Evolutionary conservation across 2,888 invertebrate genomes (phyloP), one percentile per base, ranked within the genome.

Genomic region (Periphyllus acericola): DNA sequence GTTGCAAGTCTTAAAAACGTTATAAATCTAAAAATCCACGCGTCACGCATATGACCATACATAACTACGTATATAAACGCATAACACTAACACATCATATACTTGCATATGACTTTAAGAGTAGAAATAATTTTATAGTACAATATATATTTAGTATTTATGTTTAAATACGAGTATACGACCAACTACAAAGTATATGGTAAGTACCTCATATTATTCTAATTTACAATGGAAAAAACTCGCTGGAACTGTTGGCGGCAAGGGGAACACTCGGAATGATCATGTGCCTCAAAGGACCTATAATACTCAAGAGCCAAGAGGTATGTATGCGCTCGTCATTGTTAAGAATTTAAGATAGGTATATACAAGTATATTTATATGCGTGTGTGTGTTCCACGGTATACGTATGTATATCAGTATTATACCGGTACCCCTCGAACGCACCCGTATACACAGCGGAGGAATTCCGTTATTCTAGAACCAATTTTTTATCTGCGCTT

Each of bases 401-500:
- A 29, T 71, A 29, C 17, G 11, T 32, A 11, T 71, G 14, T 29
- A 14, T 17, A 71, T 68, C 29, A 29, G 29, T 29, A 68, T 68
- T 68, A 68, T 68, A 68, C 68, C 3, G 68, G 68, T 68, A 29
- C 68, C n/a, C 8, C 68, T 68, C 68, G 9, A 68, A 68, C 68
- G n/a, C 34, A 36, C 19, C 34, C 19, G 34, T 72, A 19, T 19
- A 72, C 11, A 1, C 4, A 32, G 32, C 19, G 34, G 21, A 55
- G 55, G 79, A 79, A 80, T 80, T 80, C 80, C 80, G 80, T 80
- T 80, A 80, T 80, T 80, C 34, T 36, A 80, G n/a, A 80, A 80
- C 60, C 34, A n/a, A 66, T 80, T 60, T 80, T 80, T 80, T 60
- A 79, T 79, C 80, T 32, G 80, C 60, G 60, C 60, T 4, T 17